phyloP scores from a whole-genome alignment of 2,797 vertebrate genomes.

The Diplodus sargus region DNA sequence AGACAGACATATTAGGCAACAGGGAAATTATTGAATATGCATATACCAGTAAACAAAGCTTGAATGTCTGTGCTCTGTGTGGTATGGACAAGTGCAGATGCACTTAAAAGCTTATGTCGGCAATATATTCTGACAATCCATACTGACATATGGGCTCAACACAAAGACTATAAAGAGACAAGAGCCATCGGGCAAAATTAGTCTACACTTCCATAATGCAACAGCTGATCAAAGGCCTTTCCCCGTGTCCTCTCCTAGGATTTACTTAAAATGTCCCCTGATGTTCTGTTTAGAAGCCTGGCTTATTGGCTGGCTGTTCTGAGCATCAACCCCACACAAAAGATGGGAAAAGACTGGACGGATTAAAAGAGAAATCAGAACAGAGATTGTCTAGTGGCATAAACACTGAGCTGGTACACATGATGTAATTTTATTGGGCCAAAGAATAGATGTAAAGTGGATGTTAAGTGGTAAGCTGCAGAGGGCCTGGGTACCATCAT shows the following conservation, averaged over 20 bases:
- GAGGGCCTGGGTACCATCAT: neutral
- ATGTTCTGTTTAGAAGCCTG: slow-evolving; percentile 38
- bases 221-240: slow-evolving; percentile 62
- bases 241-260: slow-evolving; percentile 54
- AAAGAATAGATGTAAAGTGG: slow-evolving; percentile 34
- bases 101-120: slow-evolving; percentile 15
- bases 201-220: slow-evolving; percentile 56
- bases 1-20: neutral
- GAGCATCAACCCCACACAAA: slow-evolving; percentile 42
- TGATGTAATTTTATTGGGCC: slow-evolving; percentile 31
- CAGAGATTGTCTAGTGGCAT: slow-evolving; percentile 45
- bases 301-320: slow-evolving; percentile 45
- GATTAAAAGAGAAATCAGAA: slow-evolving; percentile 45
- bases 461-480: slow-evolving; percentile 14
- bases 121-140: slow-evolving; percentile 43
- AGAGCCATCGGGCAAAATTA: slow-evolving; percentile 57
- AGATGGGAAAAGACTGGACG: slow-evolving; percentile 16
- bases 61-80: neutral
- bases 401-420: slow-evolving; percentile 32
- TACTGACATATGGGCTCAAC: slow-evolving; percentile 42
- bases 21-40: neutral
- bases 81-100: slow-evolving; percentile 4
- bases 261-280: slow-evolving; percentile 61
- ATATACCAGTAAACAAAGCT: neutral
- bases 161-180: slow-evolving; percentile 47